Base-by-base conservation (phyloP, 2,113 vertebrate species). In the Gambusia affinis region DNA sequence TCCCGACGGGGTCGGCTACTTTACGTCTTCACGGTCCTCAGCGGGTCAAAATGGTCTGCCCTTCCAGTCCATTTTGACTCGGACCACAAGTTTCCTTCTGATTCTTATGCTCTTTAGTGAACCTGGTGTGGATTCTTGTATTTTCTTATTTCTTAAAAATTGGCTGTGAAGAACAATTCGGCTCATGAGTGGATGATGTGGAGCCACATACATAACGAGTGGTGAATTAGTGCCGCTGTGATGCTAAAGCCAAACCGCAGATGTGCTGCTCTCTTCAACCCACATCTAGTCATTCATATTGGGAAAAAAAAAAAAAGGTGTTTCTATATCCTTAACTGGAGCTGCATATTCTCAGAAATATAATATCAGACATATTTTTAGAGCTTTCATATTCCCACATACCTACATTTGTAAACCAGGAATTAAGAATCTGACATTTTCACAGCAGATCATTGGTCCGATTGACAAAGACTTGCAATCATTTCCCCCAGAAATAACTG, bases 1-100 rank as follows among this genome's bases (percentile, higher is more conserved):
- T 66, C 75, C 39, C 70, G 70, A 75, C 61, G n/a, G 39, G 70
- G 57, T 70, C 67, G 37, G 57, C 0, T 28, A 69, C 42, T 27
- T 42, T 65, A 66, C 0, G 10, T 39, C 33, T 28, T 70, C 29
- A 42, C n/a, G 44, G 22, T 19, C 11, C 42, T 60, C 71, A 3
- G 35, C 57, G 60, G 30, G 30, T 44, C 7, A 19, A 12, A 27
- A 44, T 15, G 27, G 24, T 39, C 10, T 74, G 60, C 24, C 3
- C 29, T 74, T 66, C 47, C 30, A 44, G 64, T 39, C 33, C 42
- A 8, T 28, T 15, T 51, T 54, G n/a, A 28, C 4, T 71, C 0
- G n/a, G 24, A 12, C 66, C 28, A 17, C 61, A 24, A 51, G 22
- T 24, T 57, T 57, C 7, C 22, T 10, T 24, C 51, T 57, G 51